Evolutionary conservation across 2,797 vertebrate genomes (phyloP), one percentile per base, ranked within the genome.

Genomic region (Parauchenoglanis punctatus): DNA sequence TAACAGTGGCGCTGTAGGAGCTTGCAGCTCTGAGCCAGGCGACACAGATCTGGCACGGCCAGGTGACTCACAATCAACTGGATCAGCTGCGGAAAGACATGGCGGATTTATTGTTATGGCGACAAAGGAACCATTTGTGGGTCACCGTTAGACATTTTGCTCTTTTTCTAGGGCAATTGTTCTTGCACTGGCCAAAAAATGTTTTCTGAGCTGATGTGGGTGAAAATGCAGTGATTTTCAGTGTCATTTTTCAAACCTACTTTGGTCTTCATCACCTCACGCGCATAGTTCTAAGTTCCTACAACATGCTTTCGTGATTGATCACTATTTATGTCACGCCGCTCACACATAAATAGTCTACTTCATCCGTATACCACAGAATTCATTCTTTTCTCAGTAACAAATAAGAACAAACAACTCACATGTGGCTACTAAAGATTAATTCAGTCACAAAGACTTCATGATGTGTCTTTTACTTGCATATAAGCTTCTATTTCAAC

Each of bases 41-140:
- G 96, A 93, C 98, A 98, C 91, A 99, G 94, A 95, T 99, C 99
- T 89, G 98, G 97, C 90, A 99, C 94, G 80, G 98, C 95, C 94
- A 99, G 96, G 94, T 99, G 98, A 95, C 97, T 98, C 95, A 99
- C 94, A 90, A 99, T 98, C 96, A 99, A 92, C 93, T 99, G 98
- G 96, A 99, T 98, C 93, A 99, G 96, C 99, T 99, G 91, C 17
- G 83, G 54, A 68, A 40, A 56, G 15, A 68, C 20, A 46, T n/a
- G 35, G 31, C 15, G 28, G 65, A 68, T 68, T 61, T n/a, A 58
- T 56, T 54, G 28, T 54, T 54, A 56, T 13, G 52, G 49, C 31
- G 15, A 7, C 8, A 20, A 17, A 4, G 76, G 28, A 20, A 20
- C 31, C 18, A 52, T 52, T 56, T 31, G n/a, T 18, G 8, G 7